These are phyloP conservation scores for Glyptemys insculpta DNA, from an alignment of 2,797 vertebrate genomes.

Conservation along the genomic window DNA sequence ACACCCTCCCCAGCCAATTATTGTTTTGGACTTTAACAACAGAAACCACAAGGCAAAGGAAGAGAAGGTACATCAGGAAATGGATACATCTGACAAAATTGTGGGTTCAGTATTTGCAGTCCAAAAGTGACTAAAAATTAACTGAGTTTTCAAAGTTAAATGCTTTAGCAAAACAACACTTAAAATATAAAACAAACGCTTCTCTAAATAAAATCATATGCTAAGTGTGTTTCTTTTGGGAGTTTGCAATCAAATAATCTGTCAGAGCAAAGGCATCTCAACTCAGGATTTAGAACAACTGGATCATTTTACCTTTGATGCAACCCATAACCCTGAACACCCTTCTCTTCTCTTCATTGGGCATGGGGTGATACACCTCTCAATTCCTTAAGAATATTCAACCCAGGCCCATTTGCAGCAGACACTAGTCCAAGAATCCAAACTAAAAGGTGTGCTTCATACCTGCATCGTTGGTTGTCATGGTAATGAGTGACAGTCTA, in stretches of 20 bases:
- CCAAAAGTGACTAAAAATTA: conserved; percentile 30
- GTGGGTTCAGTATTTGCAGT: conserved; percentile 25
- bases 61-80: not conserved
- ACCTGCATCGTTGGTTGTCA: not conserved
- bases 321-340: not conserved
- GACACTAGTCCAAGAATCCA: not conserved
- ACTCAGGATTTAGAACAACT: not conserved
- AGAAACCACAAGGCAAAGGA: not conserved
- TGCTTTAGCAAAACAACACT: conserved; percentile 30
- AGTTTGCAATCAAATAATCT: conserved; percentile 9
- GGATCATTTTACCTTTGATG: not conserved
- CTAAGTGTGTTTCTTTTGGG: conserved; percentile 43
- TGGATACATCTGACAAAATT: not conserved
- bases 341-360: not conserved
- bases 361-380: not conserved
- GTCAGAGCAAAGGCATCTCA: conserved; percentile 5
- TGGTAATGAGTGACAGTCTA: not conserved
- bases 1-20: not conserved
- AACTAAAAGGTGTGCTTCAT: not conserved
- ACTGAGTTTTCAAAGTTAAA: conserved; percentile 21
- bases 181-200: not conserved
- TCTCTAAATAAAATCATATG: not conserved
- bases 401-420: no score
- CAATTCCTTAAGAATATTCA: no score
- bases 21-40: not conserved